Conservation (phyloP, 2,797 vertebrate species). For the Hydrophis major region DNA sequence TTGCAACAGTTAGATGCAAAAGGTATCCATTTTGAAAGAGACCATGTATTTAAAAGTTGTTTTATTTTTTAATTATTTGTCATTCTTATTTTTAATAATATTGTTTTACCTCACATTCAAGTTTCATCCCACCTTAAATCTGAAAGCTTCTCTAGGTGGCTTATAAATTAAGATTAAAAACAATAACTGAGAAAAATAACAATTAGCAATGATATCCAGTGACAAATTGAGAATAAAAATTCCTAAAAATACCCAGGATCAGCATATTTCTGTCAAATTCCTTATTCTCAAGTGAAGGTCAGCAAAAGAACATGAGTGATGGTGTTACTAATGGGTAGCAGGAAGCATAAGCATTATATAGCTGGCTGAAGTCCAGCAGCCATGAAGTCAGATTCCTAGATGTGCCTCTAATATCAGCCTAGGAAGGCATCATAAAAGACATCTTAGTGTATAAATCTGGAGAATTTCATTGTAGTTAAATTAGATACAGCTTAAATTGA, state of each 20-base stretch:
- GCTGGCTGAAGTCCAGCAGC: neutral
- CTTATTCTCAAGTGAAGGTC: neutral
- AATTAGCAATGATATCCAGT: neutral
- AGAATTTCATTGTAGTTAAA: neutral
- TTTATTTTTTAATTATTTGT: neutral
- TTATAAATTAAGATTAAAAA: neutral
- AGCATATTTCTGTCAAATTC: neutral
- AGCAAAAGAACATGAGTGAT: neutral
- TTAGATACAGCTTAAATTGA: neutral
- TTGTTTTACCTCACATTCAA: neutral
- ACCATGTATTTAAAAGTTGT: neutral
- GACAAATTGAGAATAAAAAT: neutral
- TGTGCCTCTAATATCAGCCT: neutral
- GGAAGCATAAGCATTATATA: neutral
- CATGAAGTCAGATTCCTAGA: neutral
- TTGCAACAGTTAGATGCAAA: neutral
- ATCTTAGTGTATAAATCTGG: no score
- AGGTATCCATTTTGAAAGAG: neutral
- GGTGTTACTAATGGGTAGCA: neutral
- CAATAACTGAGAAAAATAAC: neutral
- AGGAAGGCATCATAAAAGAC: neutral
- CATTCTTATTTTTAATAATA: neutral
- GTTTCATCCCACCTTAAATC: neutral
- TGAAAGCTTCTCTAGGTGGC: neutral
- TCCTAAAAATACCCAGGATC: neutral